Conservation (phyloP, 1,140 invertebrate species). For the Zaprionus gabonicus region DNA sequence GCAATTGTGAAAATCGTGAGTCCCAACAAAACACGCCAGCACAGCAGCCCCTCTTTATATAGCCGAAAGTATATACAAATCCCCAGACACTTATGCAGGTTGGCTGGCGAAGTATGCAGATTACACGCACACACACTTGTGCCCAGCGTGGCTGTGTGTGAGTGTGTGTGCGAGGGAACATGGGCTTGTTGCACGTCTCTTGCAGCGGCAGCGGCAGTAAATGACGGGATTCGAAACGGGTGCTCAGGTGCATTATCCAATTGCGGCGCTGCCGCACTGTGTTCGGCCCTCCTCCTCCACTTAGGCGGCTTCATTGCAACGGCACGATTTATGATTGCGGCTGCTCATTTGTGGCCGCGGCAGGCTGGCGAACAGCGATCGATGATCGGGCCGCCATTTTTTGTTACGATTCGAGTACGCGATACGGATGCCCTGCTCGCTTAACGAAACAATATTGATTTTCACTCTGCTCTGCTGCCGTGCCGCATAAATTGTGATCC, state of each 20-base stretch:
- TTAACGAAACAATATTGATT: slow-evolving; percentile 76
- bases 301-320: slow-evolving; percentile 76
- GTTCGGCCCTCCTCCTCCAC: slow-evolving; percentile 68
- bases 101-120: background rate
- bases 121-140: slow-evolving; percentile 5
- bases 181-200: slow-evolving; percentile 6
- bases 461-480: slow-evolving; percentile 64
- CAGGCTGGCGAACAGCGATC: slow-evolving; percentile 56
- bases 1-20: slow-evolving; percentile 47
- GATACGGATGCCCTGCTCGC: slow-evolving; percentile 72
- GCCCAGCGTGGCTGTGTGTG: background rate
- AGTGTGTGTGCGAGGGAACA: slow-evolving; percentile 6
- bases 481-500: slow-evolving; percentile 71
- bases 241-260: slow-evolving; percentile 82
- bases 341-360: slow-evolving; percentile 55
- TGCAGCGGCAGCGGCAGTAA: slow-evolving; percentile 40
- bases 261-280: slow-evolving; percentile 64
- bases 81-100: background rate
- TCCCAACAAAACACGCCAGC: slow-evolving; percentile 15
- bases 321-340: slow-evolving; percentile 78
- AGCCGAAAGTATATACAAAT: slow-evolving; percentile 7
- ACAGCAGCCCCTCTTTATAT: slow-evolving; percentile 6
- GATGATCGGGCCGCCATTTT: slow-evolving; percentile 78
- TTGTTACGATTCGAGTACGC: slow-evolving; percentile 66
- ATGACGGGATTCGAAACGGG: slow-evolving; percentile 65